Evolutionary conservation across 92 coral and sea anemone species (phyloP).

Genomic region (Epizoanthus ramosus): DNA sequence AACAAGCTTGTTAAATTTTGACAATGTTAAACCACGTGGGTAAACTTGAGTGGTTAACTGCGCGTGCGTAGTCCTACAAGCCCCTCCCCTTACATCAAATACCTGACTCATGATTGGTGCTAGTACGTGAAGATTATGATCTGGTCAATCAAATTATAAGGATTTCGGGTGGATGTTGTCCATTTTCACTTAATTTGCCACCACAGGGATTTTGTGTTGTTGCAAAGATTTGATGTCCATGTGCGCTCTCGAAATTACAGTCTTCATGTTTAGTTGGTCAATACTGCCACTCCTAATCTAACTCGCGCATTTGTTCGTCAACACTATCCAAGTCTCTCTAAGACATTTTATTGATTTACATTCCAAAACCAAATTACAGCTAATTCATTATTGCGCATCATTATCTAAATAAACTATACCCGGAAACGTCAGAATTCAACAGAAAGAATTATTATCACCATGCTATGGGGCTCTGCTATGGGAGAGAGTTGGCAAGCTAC

Average conservation of each 20-base stretch:
- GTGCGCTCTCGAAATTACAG: slow-evolving; percentile 14
- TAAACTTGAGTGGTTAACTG: slow-evolving; percentile 36
- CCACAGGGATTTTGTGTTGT: slow-evolving; percentile 26
- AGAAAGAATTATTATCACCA: slow-evolving; percentile 30
- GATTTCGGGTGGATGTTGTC: slow-evolving; percentile 30
- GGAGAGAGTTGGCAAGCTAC: background rate
- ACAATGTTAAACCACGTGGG: slow-evolving; percentile 93
- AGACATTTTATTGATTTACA: slow-evolving; percentile 52
- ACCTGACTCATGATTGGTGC: slow-evolving; percentile 61
- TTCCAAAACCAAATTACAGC: slow-evolving; percentile 67
- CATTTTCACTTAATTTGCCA: slow-evolving; percentile 40
- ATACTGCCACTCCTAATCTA: background rate
- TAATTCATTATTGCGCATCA: slow-evolving; percentile 64
- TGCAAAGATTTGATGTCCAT: background rate
- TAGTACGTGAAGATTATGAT: slow-evolving; percentile 15
- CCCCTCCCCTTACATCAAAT: slow-evolving; percentile 62
- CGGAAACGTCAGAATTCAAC: slow-evolving; percentile 63
- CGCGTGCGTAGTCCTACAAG: slow-evolving; percentile 48
- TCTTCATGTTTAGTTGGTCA: background rate
- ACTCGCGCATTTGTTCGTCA: background rate
- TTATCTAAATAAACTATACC: slow-evolving; percentile 56
- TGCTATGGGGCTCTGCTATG: background rate
- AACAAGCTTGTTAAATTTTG: slow-evolving; percentile 94
- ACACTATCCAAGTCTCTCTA: slow-evolving; percentile 22
- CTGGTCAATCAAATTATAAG: slow-evolving; percentile 40